phyloP scores from a whole-genome alignment of 23 tunicate species.

The Diplosoma virens region DNA sequence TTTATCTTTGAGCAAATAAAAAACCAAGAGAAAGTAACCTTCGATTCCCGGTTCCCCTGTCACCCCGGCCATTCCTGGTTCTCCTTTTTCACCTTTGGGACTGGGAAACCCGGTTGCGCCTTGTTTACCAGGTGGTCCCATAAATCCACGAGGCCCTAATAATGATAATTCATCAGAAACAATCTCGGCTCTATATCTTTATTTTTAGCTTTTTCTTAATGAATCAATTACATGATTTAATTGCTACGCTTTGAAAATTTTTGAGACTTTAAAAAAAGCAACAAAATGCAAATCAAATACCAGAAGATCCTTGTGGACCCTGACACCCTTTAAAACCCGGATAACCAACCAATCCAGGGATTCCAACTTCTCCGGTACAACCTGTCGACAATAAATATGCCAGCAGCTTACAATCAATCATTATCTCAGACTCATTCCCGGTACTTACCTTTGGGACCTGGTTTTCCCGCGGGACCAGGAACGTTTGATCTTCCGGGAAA shows the following conservation, averaged over 20 bases:
- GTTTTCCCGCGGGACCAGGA: constrained; percentile 58
- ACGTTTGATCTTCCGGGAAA: constrained; percentile 4
- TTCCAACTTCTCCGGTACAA: constrained; percentile 50
- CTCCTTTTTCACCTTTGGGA: constrained; percentile 47
- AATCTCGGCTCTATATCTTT: no score
- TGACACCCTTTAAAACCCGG: constrained; percentile 41
- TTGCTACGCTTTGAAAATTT: no score
- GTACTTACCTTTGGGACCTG: constrained; percentile 57
- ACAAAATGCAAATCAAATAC: background rate
- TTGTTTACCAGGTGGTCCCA: constrained; percentile 33
- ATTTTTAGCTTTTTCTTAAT: no score
- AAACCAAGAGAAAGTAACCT: background rate
- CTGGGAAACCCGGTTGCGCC: constrained; percentile 67
- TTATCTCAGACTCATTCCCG: background rate
- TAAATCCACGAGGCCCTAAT: constrained; percentile 39
- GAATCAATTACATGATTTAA: no score
- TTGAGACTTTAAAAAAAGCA: background rate
- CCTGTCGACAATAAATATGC: constrained; percentile 20
- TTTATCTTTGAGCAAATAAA: background rate
- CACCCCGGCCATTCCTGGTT: constrained; percentile 30
- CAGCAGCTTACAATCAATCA: no score
- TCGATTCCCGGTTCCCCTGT: constrained; percentile 8
- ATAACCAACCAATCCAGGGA: constrained; percentile 39
- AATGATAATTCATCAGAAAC: no score
- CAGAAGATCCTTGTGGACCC: constrained; percentile 51